Evolutionary conservation across 1,140 invertebrate species (phyloP).

Genomic region (Drosophila littoralis): DNA sequence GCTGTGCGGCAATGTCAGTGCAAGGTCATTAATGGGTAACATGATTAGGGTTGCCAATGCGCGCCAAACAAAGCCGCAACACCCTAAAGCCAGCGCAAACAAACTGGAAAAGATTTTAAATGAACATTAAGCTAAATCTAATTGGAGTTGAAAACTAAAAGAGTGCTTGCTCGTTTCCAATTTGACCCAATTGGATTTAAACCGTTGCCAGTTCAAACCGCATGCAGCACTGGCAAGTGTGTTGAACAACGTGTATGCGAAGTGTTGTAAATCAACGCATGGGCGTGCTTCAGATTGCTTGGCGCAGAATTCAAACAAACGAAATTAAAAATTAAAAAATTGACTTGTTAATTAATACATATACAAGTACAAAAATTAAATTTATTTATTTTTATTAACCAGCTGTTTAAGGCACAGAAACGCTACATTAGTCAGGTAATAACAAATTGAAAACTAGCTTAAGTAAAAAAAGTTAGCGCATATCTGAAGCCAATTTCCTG

Average conservation of each 20-base stretch:
- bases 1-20: conserved; percentile 74
- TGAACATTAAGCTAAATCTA: neutral
- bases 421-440: neutral
- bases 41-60: conserved; percentile 59
- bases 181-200: neutral
- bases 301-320: conserved; percentile 29
- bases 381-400: too few relatives aligned
- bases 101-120: too few relatives aligned
- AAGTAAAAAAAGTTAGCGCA: neutral
- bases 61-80: conserved; percentile 20
- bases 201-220: too few relatives aligned
- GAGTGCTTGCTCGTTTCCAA: neutral
- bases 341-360: neutral
- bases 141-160: neutral
- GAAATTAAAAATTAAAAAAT: neutral
- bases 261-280: conserved; percentile 28
- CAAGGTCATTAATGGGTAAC: conserved; percentile 61
- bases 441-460: neutral
- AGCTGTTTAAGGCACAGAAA: too few relatives aligned
- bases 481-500: neutral
- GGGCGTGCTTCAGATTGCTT: neutral
- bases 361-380: too few relatives aligned
- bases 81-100: neutral
- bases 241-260: conserved; percentile 1
- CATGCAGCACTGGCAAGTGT: conserved; percentile 23